Evolutionary conservation across 2,113 vertebrate species (phyloP), one percentile per base, ranked within the genome.

Genomic region (Melanotaenia duboulayi): DNA sequence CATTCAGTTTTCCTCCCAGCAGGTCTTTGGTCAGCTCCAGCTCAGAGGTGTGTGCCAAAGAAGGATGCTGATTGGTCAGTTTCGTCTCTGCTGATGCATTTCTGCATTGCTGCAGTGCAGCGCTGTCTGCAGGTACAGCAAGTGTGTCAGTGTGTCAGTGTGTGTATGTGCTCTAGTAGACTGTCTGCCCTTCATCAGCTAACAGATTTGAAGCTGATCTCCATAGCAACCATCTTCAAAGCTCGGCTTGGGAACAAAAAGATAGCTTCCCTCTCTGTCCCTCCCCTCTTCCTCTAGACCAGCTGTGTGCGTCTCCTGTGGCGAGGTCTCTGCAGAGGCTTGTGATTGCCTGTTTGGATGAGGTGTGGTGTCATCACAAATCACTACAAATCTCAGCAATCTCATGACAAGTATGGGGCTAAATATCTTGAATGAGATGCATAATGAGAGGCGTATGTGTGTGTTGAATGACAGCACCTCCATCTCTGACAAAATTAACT

Each of bases 221-320:
- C 92, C 90, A 92, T 90, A 46, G 91, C 73, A 92, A 94, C 93
- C 78, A 35, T 81, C 57, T 69, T 87, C 78, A 81, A 83, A 83
- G 86, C 84, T 75, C 35, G 10, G 81, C 77, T 55, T 64, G 69
- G 67, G 86, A 90, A 93, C 84, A 91, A 93, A 91, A 93, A 91
- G 90, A 89, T 79, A 82, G 64, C 63, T 54, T 69, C 80, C 70
- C 68, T 55, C 74, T 9, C 46, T 14, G 1, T 42, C 22, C 42
- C 71, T 57, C 59, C 23, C 50, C 16, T 17, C 4, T 24, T 67
- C 23, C 35, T 39, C 40, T 22, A 5, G 63, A 78, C 58, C 52
- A 56, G 57, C 65, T 66, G 61, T 57, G 58, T 58, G 59, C 3
- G 54, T 20, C 52, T 65, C 74, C 17, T 48, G 44, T 17, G 44